Evolutionary conservation across 2,888 invertebrate species (phyloP).

Genomic region (Punctoribates punctum): DNA sequence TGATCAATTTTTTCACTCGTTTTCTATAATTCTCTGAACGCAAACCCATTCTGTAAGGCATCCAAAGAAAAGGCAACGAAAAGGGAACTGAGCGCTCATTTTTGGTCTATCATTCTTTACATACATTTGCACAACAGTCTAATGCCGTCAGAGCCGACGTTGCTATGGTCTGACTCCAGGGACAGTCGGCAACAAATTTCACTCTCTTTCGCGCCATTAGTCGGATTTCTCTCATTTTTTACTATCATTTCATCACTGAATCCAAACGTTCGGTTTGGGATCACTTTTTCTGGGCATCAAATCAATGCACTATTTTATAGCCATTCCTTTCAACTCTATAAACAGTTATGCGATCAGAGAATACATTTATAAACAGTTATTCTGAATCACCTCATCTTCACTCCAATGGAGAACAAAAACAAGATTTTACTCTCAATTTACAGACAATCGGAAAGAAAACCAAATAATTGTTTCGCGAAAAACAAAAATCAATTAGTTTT

Average conservation of each 20-base stretch:
- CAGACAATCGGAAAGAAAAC: no score
- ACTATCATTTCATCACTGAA: slow-evolving; percentile 31
- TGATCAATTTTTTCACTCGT: neutral
- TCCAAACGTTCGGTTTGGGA: slow-evolving; percentile 24
- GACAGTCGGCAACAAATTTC: slow-evolving; percentile 32
- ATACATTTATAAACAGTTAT: neutral
- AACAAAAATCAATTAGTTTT: no score
- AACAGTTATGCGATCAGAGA: neutral
- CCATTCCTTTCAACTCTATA: neutral
- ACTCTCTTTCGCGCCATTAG: slow-evolving; percentile 32
- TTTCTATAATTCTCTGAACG: neutral
- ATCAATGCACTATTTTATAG: slow-evolving; percentile 17
- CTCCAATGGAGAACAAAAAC: neutral
- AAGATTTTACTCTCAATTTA: neutral
- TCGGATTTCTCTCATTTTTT: neutral
- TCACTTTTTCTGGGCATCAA: slow-evolving; percentile 3
- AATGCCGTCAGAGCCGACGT: neutral
- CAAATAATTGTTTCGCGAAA: no score
- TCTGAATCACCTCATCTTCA: neutral
- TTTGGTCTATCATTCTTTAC: slow-evolving; percentile 21
- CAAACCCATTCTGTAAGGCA: neutral
- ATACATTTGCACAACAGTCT: slow-evolving; percentile 1
- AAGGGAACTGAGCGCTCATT: neutral
- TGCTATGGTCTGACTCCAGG: slow-evolving; percentile 11
- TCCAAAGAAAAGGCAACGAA: neutral